These are phyloP conservation scores for Meda fulgida DNA, from an alignment of 2,797 vertebrate genomes.

Conservation along the genomic window DNA sequence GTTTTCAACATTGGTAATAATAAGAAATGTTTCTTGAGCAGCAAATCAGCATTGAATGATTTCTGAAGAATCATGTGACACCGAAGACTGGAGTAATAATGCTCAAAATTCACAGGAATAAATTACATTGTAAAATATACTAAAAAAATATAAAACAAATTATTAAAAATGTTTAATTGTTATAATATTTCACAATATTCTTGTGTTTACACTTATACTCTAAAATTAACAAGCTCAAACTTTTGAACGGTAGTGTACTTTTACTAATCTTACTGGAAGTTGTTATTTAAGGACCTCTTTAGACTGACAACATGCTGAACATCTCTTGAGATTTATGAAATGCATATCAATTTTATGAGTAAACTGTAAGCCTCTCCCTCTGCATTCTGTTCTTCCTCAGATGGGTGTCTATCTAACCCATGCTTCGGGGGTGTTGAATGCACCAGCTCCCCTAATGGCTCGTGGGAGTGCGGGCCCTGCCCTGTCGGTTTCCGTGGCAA, in stretches of 20 bases:
- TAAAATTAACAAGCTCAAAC: neutral
- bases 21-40: too few relatives aligned
- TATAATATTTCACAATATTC: neutral
- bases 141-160: neutral
- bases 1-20: too few relatives aligned
- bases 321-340: constrained; percentile 6
- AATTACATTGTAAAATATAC: too few relatives aligned
- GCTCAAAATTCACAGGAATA: too few relatives aligned
- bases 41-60: too few relatives aligned
- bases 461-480: constrained; percentile 95
- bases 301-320: neutral
- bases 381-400: constrained; percentile 69
- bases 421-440: constrained; percentile 94
- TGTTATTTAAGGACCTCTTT: neutral
- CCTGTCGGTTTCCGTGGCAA: constrained; percentile 92
- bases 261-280: neutral
- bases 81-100: too few relatives aligned
- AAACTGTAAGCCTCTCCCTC: constrained; percentile 22
- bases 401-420: constrained; percentile 95
- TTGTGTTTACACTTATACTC: neutral
- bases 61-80: too few relatives aligned
- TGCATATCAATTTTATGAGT: neutral
- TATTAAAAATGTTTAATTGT: neutral
- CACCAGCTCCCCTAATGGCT: constrained; percentile 92
- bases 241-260: neutral